Conservation (phyloP, 2,797 vertebrate species). For the Megaceryle alcyon region DNA sequence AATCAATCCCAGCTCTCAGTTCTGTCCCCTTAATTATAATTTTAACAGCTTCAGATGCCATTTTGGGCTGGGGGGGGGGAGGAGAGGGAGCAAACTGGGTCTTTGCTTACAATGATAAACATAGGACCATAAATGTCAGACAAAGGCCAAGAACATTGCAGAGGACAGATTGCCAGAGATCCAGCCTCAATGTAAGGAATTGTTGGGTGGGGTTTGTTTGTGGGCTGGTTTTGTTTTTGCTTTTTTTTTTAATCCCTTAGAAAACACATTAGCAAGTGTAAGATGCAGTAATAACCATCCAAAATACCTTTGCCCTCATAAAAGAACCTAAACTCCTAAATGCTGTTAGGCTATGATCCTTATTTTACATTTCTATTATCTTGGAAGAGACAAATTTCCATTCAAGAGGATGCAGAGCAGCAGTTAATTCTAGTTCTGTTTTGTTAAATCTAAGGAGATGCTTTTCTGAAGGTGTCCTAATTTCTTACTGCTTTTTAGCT, state of each 20-base stretch:
- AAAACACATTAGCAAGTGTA: background rate
- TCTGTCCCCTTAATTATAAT: conserved; percentile 17
- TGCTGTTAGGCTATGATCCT: background rate
- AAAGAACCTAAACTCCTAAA: background rate
- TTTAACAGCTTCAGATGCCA: conserved; percentile 36
- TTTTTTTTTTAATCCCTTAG: background rate
- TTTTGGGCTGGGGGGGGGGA: background rate
- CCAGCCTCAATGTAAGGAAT: background rate
- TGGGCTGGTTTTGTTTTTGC: too few relatives aligned
- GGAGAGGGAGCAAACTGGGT: background rate
- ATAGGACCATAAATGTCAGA: conserved; percentile 43
- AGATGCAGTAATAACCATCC: background rate
- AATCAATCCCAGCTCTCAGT: conserved; percentile 39
- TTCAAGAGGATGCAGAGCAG: background rate
- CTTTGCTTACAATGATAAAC: background rate
- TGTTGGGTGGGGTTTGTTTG: background rate
- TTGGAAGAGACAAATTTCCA: background rate
- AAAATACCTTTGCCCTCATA: background rate
- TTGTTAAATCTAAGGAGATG: background rate
- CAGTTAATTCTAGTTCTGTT: background rate
- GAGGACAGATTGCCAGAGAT: conserved; percentile 10
- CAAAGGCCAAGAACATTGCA: conserved; percentile 34
- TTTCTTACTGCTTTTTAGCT: background rate
- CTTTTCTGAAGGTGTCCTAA: background rate
- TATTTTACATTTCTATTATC: background rate